Conservation (phyloP, 2,797 vertebrate genomes). For the Echeneis naucrates region DNA sequence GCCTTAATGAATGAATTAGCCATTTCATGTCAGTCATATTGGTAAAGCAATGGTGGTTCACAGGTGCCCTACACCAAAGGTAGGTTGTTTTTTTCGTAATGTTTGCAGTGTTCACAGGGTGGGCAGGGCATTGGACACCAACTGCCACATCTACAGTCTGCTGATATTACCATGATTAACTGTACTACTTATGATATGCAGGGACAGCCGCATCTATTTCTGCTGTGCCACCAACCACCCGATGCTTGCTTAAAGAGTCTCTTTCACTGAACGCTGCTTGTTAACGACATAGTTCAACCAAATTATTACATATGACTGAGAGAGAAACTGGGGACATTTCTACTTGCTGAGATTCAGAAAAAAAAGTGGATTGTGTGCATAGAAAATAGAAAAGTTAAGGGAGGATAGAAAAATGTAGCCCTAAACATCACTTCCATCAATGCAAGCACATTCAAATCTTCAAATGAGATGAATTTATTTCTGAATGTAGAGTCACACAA, state of each 20-base stretch:
- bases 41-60: background rate
- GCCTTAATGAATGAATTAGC: too few relatives aligned
- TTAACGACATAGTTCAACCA: background rate
- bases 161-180: background rate
- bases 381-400: background rate
- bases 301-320: background rate
- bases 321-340: background rate
- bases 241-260: background rate
- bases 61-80: background rate
- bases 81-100: background rate
- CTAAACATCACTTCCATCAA: background rate
- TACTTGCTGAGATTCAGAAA: background rate
- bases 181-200: conserved; percentile 3
- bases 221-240: background rate
- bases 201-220: conserved; percentile 12
- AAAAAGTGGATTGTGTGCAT: background rate
- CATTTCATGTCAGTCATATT: background rate
- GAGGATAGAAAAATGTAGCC: background rate
- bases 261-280: background rate
- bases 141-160: background rate
- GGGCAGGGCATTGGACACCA: background rate
- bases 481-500: background rate
- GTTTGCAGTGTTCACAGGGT: too few relatives aligned
- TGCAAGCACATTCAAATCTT: background rate
- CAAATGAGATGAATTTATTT: background rate